phyloP scores from a whole-genome alignment of 2,797 vertebrate genomes.

The Phyllotis vaccarum region DNA sequence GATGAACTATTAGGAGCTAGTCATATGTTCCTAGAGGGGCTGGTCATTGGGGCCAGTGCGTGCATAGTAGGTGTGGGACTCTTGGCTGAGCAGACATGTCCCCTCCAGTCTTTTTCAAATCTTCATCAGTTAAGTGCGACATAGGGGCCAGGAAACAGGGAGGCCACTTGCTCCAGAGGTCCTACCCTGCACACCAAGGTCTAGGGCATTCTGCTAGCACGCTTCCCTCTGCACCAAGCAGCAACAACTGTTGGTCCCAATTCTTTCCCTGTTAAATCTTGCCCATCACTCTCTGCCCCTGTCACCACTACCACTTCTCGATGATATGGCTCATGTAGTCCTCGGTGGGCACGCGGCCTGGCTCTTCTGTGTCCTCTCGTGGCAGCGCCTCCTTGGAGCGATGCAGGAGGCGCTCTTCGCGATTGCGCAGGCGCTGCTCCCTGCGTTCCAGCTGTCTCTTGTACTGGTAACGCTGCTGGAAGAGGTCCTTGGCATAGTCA shows the following conservation, averaged over 20 bases:
- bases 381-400: slow-evolving; percentile 88
- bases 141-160: slow-evolving; percentile 41
- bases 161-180: neutral
- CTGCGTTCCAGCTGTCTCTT: slow-evolving; percentile 96
- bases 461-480: slow-evolving; percentile 99
- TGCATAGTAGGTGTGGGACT: slow-evolving; percentile 14
- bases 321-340: slow-evolving; percentile 99
- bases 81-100: neutral
- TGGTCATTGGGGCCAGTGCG: neutral
- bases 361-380: slow-evolving; percentile 91
- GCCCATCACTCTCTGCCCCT: neutral
- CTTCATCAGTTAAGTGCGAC: neutral
- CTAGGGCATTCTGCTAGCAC: slow-evolving; percentile 2
- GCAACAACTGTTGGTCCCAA: slow-evolving; percentile 71
- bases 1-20: neutral
- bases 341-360: slow-evolving; percentile 95
- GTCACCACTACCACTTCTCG: slow-evolving; percentile 96
- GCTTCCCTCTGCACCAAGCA: slow-evolving; percentile 71
- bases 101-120: neutral
- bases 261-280: slow-evolving; percentile 67
- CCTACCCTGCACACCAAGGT: slow-evolving; percentile 68
- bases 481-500: slow-evolving; percentile 98
- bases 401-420: slow-evolving; percentile 92
- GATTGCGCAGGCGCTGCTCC: slow-evolving; percentile 94
- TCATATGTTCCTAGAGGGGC: slow-evolving; percentile 1